These are phyloP conservation scores for Morinoia aosen DNA, from an alignment of 2,888 invertebrate species.

Conservation along the genomic window DNA sequence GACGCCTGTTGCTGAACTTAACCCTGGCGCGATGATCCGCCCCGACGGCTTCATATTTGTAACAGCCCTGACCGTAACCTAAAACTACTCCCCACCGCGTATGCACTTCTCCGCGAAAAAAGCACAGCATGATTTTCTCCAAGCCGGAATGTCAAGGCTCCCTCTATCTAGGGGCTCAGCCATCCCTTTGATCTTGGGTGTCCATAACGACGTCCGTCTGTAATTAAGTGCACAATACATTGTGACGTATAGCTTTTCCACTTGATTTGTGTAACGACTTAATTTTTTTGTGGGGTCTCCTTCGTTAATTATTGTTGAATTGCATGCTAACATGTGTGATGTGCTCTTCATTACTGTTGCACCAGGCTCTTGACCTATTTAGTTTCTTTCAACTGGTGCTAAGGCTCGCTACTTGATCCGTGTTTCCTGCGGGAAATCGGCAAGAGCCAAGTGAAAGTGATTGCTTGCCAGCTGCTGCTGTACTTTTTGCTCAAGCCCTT, in stretches of 20 bases:
- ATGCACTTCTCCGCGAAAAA: neutral
- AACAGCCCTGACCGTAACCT: conserved; percentile 40
- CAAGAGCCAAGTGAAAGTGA: neutral
- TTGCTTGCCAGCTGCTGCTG: neutral
- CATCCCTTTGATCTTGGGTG: neutral
- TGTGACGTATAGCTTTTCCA: neutral
- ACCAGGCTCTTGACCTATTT: neutral
- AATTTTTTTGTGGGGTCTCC: neutral
- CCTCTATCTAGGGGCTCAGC: neutral
- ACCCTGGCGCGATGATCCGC: neutral
- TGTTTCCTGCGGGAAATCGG: neutral
- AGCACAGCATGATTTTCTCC: neutral
- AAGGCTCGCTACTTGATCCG: neutral
- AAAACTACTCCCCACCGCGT: neutral
- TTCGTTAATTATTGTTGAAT: neutral
- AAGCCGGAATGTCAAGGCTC: conserved; percentile 1
- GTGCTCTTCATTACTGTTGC: neutral
- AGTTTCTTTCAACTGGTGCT: neutral
- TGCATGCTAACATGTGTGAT: neutral
- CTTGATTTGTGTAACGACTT: neutral
- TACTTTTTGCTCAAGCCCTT: no score
- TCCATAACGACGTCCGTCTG: neutral
- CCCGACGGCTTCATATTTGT: neutral
- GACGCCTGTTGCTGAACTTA: neutral
- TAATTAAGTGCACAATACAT: neutral